Percentiles rank a stretch among this genome's conserved stretches.
These are phyloP conservation scores for Indri indri DNA, from an alignment of 2,113 vertebrate species.

Conservation along the genomic window DNA sequence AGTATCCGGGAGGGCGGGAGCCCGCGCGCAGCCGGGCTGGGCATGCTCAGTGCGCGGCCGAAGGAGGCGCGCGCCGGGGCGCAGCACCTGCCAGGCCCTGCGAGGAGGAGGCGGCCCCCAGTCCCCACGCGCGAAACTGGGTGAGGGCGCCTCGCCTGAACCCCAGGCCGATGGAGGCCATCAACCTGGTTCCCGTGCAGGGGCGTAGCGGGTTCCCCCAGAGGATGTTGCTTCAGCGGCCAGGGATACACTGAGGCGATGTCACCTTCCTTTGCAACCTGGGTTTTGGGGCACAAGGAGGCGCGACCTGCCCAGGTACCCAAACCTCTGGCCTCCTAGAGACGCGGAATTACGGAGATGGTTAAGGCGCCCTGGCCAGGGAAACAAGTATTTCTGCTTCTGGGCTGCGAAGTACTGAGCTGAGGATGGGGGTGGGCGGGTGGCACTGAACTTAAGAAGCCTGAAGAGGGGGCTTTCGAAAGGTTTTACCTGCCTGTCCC, in stretches of 20 bases:
- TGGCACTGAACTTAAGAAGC: background rate
- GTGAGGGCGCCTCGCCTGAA: background rate
- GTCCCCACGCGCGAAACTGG: background rate
- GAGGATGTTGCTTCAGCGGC: background rate
- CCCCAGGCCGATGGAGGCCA: too few species aligned
- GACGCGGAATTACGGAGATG: background rate
- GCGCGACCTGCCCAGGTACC: background rate
- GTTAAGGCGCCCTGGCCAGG: background rate
- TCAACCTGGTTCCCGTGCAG: too few species aligned
- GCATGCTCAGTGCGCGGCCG: conserved; percentile 63
- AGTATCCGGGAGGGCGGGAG: background rate
- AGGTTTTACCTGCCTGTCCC: background rate
- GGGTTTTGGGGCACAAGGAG: background rate
- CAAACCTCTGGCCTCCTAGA: background rate
- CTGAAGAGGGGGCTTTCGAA: background rate
- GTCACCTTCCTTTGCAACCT: background rate
- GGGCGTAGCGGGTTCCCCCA: too few species aligned
- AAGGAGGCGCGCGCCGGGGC: background rate
- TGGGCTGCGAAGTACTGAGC: background rate
- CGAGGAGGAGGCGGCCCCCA: fast-evolving
- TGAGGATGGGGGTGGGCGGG: fast-evolving
- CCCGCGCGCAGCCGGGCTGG: background rate
- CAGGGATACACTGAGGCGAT: too few species aligned
- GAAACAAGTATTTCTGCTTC: background rate
- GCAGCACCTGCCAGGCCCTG: background rate